Conservation (phyloP, 2,113 vertebrate genomes). For the Dunckerocampus dactyliophorus region DNA sequence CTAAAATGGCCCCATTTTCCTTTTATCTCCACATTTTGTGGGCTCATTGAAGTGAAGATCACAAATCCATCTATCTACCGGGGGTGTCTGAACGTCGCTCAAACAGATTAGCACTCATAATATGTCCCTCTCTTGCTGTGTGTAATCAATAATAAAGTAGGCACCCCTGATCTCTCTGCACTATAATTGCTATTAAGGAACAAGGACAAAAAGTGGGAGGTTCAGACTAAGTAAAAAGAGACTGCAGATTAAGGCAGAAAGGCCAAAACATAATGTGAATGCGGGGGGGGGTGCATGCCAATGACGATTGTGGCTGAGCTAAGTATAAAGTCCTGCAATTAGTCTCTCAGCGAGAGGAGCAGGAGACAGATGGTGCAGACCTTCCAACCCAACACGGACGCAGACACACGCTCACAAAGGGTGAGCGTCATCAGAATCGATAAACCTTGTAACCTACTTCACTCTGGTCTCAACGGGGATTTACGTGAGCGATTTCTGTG, state of each 20-base stretch:
- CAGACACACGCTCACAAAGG: conserved; percentile 7
- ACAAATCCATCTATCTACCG: conserved; percentile 3
- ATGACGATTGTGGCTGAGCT: conserved; percentile 54
- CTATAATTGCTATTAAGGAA: conserved; percentile 7
- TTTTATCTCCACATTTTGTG: conserved; percentile 18
- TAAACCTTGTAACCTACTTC: conserved; percentile 68
- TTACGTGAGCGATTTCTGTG: conserved; percentile 37
- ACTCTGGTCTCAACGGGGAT: conserved; percentile 51
- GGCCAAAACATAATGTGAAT: conserved; percentile 10
- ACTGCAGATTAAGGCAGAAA: neutral
- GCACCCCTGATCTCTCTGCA: conserved; percentile 14
- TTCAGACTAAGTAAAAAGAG: neutral
- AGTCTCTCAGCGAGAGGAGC: conserved; percentile 64
- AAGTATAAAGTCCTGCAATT: conserved; percentile 69
- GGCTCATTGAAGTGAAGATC: conserved; percentile 24
- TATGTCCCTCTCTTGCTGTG: conserved; percentile 8
- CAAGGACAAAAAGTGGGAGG: neutral
- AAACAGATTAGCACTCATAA: conserved; percentile 7
- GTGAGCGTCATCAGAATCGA: conserved; percentile 53
- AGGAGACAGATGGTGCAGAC: conserved; percentile 64
- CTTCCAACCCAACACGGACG: conserved; percentile 33
- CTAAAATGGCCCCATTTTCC: conserved; percentile 27
- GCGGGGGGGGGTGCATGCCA: conserved; percentile 20
- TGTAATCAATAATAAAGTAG: conserved; percentile 23
- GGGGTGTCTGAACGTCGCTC: conserved; percentile 2